These are phyloP conservation scores for Australoheros facetus DNA, from an alignment of 2,797 vertebrate species.

Conservation along the genomic window DNA sequence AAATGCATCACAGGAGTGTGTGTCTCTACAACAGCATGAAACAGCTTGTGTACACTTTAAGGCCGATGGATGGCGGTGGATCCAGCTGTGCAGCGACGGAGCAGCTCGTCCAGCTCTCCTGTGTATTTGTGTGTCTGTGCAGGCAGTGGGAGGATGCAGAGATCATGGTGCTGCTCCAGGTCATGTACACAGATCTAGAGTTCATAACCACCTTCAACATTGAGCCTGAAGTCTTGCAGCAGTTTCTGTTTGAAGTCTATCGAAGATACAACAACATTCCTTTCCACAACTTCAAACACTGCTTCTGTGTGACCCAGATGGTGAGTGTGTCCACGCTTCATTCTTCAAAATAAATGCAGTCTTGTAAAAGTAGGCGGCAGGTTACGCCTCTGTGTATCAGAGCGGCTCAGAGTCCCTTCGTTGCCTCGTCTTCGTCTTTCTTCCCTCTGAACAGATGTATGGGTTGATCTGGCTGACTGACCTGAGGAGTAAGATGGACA, in stretches of 20 bases:
- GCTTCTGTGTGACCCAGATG: constrained; percentile 88
- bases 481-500: constrained; percentile 80
- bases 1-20: too few relatives aligned
- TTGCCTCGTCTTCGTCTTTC: not conserved
- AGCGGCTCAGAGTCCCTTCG: not conserved
- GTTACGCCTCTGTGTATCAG: not conserved
- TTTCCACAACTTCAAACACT: constrained; percentile 87
- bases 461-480: constrained; percentile 85
- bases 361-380: not conserved
- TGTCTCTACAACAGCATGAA: too few relatives aligned
- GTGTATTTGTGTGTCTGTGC: constrained; percentile 29
- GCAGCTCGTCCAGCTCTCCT: too few relatives aligned
- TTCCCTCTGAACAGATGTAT: constrained; percentile 78
- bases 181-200: constrained; percentile 85
- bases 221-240: constrained; percentile 80
- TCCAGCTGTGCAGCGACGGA: too few relatives aligned
- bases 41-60: too few relatives aligned
- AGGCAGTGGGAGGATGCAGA: constrained; percentile 88
- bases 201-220: constrained; percentile 81
- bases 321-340: constrained; percentile 58
- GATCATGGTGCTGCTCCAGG: constrained; percentile 85
- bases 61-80: too few relatives aligned
- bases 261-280: constrained; percentile 85
- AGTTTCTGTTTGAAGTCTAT: constrained; percentile 83
- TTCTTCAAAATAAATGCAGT: too few relatives aligned